Conservation (phyloP, 2,888 invertebrate species). For the Phyto melanocephala region DNA sequence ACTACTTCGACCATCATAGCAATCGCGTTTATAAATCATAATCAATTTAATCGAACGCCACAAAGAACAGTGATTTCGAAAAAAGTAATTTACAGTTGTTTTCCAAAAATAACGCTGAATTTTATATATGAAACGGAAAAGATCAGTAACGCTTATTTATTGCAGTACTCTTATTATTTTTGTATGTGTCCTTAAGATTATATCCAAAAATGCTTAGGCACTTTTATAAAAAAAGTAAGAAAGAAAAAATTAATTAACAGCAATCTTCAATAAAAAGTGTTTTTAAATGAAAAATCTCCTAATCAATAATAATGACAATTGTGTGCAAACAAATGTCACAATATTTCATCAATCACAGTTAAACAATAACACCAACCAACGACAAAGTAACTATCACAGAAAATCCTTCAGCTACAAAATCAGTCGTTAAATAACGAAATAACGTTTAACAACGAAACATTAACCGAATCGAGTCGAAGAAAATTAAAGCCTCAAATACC, state of each 20-base stretch:
- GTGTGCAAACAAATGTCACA: conserved; percentile 59
- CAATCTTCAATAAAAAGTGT: conserved; percentile 24
- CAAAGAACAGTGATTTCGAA: no score
- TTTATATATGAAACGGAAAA: no score
- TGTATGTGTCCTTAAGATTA: no score
- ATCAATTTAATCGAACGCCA: no score
- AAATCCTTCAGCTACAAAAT: background rate
- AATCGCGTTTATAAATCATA: no score
- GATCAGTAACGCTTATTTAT: no score
- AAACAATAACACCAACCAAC: background rate
- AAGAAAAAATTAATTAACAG: conserved; percentile 6
- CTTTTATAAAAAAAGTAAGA: background rate
- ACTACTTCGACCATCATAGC: no score
- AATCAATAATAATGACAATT: conserved; percentile 11
- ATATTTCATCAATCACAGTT: conserved; percentile 57
- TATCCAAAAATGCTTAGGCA: no score
- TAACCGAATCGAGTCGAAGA: background rate
- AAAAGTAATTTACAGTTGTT: no score
- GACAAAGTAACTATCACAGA: background rate
- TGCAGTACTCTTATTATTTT: no score
- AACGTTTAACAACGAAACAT: conserved; percentile 41
- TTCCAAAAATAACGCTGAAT: no score
- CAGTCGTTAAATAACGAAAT: conserved; percentile 20
- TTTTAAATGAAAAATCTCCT: conserved; percentile 6
- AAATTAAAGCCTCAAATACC: conserved; percentile 41